Percentiles rank a stretch among this genome's conserved stretches.
These are phyloP conservation scores for Cervus canadensis DNA, from an alignment of 2,113 vertebrate genomes.

Conservation along the genomic window DNA sequence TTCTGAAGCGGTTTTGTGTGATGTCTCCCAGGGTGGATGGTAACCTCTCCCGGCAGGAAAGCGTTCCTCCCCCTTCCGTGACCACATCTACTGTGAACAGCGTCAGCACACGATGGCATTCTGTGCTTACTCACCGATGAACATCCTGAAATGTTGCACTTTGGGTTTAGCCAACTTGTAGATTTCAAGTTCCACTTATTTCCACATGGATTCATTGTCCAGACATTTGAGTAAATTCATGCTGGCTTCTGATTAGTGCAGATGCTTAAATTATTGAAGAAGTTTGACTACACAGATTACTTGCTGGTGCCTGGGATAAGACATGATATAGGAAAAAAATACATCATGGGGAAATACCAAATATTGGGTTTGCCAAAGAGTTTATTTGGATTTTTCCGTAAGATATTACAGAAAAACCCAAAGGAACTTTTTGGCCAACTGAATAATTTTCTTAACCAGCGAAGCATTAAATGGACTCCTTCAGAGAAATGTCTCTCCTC, in stretches of 20 bases:
- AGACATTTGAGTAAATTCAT: not conserved
- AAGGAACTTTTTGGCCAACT: not conserved
- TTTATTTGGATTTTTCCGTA: not conserved
- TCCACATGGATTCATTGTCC: not conserved
- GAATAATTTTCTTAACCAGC: not conserved
- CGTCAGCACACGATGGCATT: not conserved
- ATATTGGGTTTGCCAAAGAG: not conserved
- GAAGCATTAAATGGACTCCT: not conserved
- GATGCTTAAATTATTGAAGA: not conserved
- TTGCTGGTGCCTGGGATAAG: not conserved
- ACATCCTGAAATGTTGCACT: not conserved
- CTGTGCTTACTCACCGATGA: not conserved
- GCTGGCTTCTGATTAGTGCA: not conserved
- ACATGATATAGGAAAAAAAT: not conserved
- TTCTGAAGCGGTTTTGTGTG: not conserved
- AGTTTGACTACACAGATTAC: not conserved
- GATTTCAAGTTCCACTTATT: not conserved
- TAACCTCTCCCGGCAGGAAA: not conserved
- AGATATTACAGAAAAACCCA: no score
- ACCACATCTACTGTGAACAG: rapidly evolving
- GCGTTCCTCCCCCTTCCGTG: not conserved
- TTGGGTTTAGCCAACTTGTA: not conserved
- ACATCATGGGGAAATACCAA: not conserved
- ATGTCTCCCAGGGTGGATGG: not conserved
- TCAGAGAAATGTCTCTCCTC: not conserved